Evolutionary conservation across 2,888 invertebrate genomes (phyloP), one percentile per base, ranked within the genome.

Genomic region (Venusia cambrica): DNA sequence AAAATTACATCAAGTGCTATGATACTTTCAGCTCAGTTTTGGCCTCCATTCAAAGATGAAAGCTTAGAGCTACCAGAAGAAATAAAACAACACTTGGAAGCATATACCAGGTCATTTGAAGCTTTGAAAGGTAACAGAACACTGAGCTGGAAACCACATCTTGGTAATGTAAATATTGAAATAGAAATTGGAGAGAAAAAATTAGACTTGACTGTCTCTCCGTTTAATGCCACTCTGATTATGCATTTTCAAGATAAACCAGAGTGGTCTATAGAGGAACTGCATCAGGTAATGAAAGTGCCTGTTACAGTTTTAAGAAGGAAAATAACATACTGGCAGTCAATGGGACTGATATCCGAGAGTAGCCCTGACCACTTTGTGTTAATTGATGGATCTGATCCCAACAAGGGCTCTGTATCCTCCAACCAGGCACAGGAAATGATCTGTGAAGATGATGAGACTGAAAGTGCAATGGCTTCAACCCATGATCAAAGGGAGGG

Each of bases 21-120:
- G 79, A 96, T 99, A 52, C 88, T 99, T n/a, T 99, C 98, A 0
- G 97, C 97, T 1, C 98, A 99, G 72, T 99, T 98, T 87, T 99
- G 99, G 99, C 99, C 99, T 1, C 92, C 95, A 4, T 97, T 98
- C 54, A 96, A 97, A 68, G 97, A 98, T 73, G 97, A 98, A 76
- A 95, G 94, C 51, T 84, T 98, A 7, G 94, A 96, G 63, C 77
- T 98, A 24, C 98, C 98, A 0, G 89, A 90, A 12, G 89, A 91
- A 61, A 91, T 98, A 24, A 92, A 94, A 61, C 89, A 91, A 33
- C 94, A 96, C 63, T 90, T 98, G 50, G 92, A 95, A 42, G 91
- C 90, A 31, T 98, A 96, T 62, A 97, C 97, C 0, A 94, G 93
- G 66, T 92, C 94, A 0, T 98, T 96, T 83, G 97, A 98, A 76